Evolutionary conservation across 2,797 vertebrate genomes (phyloP).

Genomic region (Sebastes umbrosus): DNA sequence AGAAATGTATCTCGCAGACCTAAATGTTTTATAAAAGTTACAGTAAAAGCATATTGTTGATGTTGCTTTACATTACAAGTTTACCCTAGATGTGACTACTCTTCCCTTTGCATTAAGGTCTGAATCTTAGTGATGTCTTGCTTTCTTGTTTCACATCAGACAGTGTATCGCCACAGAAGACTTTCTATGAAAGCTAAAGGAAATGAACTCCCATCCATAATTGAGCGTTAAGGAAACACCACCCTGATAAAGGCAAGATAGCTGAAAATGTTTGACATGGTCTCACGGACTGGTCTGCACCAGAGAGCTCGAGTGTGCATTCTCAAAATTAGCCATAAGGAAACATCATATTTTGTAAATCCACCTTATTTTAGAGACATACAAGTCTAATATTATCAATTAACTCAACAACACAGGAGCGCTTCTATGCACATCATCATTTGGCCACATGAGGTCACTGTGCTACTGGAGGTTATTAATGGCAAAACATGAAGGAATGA

Average conservation of each 20-base stretch:
- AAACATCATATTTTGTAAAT: not conserved
- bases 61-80: not conserved
- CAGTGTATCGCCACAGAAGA: not conserved
- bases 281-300: not conserved
- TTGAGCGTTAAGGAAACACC: constrained; percentile 6
- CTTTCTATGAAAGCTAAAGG: not conserved
- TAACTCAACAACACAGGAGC: not conserved
- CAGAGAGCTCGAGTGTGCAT: not conserved
- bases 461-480: not conserved
- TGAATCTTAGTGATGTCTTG: not conserved
- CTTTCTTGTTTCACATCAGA: not conserved
- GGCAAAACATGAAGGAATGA: not conserved
- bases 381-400: not conserved
- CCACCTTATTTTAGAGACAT: not conserved
- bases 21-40: not conserved
- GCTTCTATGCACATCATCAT: not conserved
- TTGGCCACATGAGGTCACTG: constrained; percentile 16
- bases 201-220: not conserved
- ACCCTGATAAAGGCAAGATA: constrained; percentile 10
- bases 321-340: not conserved
- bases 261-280: not conserved
- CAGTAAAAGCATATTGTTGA: not conserved
- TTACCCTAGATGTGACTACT: not conserved
- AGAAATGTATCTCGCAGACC: not conserved
- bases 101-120: not conserved